Conservation (phyloP, 2,888 invertebrate species). For the Diploptera punctata region DNA sequence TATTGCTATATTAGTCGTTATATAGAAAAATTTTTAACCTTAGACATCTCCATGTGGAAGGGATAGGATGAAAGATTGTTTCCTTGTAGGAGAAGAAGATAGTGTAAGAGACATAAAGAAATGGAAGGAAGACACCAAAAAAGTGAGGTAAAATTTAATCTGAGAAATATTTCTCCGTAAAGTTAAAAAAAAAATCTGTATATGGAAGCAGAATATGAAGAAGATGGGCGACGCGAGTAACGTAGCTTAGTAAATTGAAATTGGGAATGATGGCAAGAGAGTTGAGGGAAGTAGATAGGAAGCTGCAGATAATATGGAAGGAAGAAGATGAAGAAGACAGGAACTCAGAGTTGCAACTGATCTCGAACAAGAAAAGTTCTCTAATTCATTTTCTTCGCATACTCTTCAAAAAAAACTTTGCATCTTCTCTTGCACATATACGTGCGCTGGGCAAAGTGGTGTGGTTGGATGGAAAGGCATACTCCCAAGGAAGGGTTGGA, state of each 20-base stretch:
- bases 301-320: background rate
- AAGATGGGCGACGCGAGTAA: background rate
- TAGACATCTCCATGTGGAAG: too few species aligned
- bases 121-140: background rate
- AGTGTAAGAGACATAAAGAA: background rate
- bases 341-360: background rate
- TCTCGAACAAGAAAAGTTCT: background rate
- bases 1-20: too few species aligned
- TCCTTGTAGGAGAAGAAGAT: background rate
- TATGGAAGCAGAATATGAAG: background rate
- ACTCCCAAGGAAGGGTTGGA: background rate
- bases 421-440: background rate
- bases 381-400: constrained; percentile 2
- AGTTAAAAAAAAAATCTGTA: background rate
- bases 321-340: background rate
- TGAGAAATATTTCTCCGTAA: background rate
- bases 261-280: background rate
- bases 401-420: constrained; percentile 6
- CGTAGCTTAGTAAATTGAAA: background rate
- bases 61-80: background rate
- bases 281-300: too few species aligned
- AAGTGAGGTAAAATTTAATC: background rate
- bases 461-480: too few species aligned
- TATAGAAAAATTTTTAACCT: too few species aligned
- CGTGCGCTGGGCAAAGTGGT: background rate